phyloP scores from a whole-genome alignment of 2,797 vertebrate species.

The Hafferia zeledoni region DNA sequence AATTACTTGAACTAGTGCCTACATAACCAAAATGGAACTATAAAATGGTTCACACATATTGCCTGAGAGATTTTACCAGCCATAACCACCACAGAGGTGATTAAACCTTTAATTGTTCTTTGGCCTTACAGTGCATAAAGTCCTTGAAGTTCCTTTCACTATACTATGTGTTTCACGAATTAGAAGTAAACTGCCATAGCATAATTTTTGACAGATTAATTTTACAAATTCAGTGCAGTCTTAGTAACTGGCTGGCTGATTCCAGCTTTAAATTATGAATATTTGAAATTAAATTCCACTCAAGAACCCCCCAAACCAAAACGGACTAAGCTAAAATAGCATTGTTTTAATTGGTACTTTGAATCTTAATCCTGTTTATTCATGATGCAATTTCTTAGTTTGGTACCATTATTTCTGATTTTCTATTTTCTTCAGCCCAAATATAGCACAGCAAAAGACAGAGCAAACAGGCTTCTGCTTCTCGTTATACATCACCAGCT shows the following conservation, averaged over 20 bases:
- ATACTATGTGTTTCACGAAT: not conserved
- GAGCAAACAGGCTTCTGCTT: not conserved
- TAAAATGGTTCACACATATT: constrained; percentile 8
- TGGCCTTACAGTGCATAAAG: not conserved
- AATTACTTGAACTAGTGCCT: constrained; percentile 27
- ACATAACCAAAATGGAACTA: constrained; percentile 15
- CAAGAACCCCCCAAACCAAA: not conserved
- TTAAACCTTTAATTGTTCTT: constrained; percentile 15
- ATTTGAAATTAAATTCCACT: not conserved
- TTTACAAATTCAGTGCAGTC: not conserved
- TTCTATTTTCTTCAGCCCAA: not conserved
- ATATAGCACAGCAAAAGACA: not conserved
- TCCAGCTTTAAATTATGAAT: not conserved
- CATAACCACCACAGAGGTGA: not conserved
- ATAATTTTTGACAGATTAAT: not conserved
- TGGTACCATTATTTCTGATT: not conserved
- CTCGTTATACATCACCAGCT: not conserved
- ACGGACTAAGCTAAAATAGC: not conserved
- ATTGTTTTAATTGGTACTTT: not conserved
- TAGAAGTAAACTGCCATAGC: not conserved
- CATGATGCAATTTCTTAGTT: not conserved
- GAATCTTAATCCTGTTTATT: not conserved
- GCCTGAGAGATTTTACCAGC: constrained; percentile 5
- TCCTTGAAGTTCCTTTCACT: not conserved
- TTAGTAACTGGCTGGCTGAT: not conserved